A percentile compares a stretch with the other conserved stretches of the same genome.
Conservation (phyloP, 2,888 invertebrate species). For the Oxystoma pomonae region DNA sequence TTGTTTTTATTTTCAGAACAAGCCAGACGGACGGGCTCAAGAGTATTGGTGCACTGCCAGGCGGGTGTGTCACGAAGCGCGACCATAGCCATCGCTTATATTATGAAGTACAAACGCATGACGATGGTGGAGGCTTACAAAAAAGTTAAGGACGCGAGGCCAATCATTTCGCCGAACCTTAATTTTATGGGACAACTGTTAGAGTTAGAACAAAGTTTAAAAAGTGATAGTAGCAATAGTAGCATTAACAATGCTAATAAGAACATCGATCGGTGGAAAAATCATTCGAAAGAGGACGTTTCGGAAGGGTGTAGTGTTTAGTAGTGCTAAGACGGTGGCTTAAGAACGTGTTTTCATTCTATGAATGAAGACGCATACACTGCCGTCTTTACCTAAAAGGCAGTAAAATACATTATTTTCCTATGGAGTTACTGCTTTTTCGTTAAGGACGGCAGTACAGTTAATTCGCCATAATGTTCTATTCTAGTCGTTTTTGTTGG, state of each 20-base stretch:
- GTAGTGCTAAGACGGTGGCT: conserved; percentile 24
- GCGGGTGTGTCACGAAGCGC: conserved; percentile 94
- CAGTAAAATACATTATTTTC: no score
- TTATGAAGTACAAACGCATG: conserved; percentile 83
- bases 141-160: conserved; percentile 77
- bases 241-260: conserved; percentile 33
- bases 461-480: conserved; percentile 39
- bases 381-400: no score
- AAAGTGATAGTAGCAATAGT: conserved; percentile 43
- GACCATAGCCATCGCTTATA: conserved; percentile 90
- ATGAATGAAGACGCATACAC: conserved; percentile 18
- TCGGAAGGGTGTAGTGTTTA: conserved; percentile 56
- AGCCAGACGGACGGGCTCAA: conserved; percentile 63
- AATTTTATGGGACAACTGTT: conserved; percentile 91
- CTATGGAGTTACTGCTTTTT: no score
- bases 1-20: conserved; percentile 57
- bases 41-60: conserved; percentile 90
- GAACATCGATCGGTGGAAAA: conserved; percentile 52
- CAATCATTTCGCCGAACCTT: conserved; percentile 91
- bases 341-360: conserved; percentile 6
- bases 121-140: conserved; percentile 84
- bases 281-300: conserved; percentile 52
- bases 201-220: conserved; percentile 72
- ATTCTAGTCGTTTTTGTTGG: conserved; percentile 41
- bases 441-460: no score